Evolutionary conservation across 2,888 invertebrate species (phyloP).

Genomic region (Lepidonotus clava): DNA sequence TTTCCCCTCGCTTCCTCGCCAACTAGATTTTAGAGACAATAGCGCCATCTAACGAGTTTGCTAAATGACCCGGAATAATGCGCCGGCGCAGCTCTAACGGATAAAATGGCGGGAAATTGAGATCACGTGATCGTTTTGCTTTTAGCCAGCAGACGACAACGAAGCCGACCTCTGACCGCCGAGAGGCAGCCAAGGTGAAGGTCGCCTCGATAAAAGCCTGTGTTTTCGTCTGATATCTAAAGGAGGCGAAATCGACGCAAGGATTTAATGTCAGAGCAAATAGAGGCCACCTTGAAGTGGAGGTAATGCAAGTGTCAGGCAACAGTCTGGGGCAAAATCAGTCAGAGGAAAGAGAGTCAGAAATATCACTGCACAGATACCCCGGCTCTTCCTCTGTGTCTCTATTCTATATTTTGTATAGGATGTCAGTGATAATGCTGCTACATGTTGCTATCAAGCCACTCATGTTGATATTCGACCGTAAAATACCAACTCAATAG

Average conservation of each 20-base stretch:
- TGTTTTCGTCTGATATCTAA: not conserved
- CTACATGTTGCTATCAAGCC: too few species aligned
- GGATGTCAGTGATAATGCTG: too few species aligned
- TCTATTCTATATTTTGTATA: too few species aligned
- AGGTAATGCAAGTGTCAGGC: not conserved
- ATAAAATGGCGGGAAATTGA: not conserved
- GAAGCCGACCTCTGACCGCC: not conserved
- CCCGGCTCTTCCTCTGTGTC: too few species aligned
- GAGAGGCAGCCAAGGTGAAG: not conserved
- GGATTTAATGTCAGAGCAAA: not conserved
- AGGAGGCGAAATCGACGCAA: not conserved
- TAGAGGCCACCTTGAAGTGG: not conserved
- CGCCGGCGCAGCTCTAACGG: conserved; percentile 4
- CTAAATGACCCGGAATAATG: conserved; percentile 34
- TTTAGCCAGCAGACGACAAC: conserved; percentile 9
- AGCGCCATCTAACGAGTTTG: conserved; percentile 37
- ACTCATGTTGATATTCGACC: too few species aligned
- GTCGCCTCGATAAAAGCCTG: not conserved
- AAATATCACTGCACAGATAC: too few species aligned
- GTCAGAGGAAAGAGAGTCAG: not conserved
- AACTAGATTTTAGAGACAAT: not conserved
- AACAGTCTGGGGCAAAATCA: not conserved
- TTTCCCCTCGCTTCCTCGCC: not conserved
- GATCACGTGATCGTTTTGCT: conserved; percentile 26
- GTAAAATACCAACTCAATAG: too few species aligned